Percentiles rank a stretch among this genome's conserved stretches.
These are phyloP conservation scores for Fragariocoptes setiger DNA, from an alignment of 1,140 invertebrate genomes.

Conservation along the genomic window DNA sequence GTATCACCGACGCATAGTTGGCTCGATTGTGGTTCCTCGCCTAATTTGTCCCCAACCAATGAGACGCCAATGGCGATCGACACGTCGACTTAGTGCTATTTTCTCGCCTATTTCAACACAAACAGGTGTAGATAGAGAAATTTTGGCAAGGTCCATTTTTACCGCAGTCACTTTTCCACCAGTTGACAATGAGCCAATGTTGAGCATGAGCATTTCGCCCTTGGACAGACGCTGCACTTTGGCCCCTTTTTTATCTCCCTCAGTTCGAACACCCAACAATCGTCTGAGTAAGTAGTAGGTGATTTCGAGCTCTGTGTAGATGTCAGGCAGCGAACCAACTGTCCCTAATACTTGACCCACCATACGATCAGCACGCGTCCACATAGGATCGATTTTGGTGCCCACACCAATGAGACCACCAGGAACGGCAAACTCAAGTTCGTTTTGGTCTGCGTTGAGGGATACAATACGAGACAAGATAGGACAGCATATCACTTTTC, in stretches of 20 bases:
- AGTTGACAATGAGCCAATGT: conserved; percentile 93
- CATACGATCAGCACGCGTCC: conserved; percentile 84
- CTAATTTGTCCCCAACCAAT: conserved; percentile 3
- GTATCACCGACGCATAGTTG: too few species aligned
- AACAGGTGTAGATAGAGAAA: conserved; percentile 78
- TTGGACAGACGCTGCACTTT: conserved; percentile 63
- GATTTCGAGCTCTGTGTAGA: conserved; percentile 91
- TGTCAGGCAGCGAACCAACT: conserved; percentile 74
- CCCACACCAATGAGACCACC: conserved; percentile 94
- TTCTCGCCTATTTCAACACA: conserved; percentile 96
- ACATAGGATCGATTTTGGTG: conserved; percentile 90
- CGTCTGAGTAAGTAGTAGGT: conserved; percentile 85
- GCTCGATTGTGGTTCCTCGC: background rate
- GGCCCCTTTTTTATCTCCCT: conserved; percentile 93
- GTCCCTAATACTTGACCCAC: conserved; percentile 95
- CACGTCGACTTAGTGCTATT: conserved; percentile 79
- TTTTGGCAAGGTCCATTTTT: conserved; percentile 88
- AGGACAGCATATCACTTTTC: conserved; percentile 72
- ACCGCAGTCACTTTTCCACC: conserved; percentile 83
- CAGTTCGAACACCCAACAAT: conserved; percentile 78
- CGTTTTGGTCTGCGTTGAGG: conserved; percentile 93
- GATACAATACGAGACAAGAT: conserved; percentile 91
- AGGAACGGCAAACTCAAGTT: conserved; percentile 88
- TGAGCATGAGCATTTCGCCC: conserved; percentile 73
- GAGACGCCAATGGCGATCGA: conserved; percentile 96